These are phyloP conservation scores for Ovibos moschatus DNA, from an alignment of 2,113 vertebrate genomes.

Conservation along the genomic window DNA sequence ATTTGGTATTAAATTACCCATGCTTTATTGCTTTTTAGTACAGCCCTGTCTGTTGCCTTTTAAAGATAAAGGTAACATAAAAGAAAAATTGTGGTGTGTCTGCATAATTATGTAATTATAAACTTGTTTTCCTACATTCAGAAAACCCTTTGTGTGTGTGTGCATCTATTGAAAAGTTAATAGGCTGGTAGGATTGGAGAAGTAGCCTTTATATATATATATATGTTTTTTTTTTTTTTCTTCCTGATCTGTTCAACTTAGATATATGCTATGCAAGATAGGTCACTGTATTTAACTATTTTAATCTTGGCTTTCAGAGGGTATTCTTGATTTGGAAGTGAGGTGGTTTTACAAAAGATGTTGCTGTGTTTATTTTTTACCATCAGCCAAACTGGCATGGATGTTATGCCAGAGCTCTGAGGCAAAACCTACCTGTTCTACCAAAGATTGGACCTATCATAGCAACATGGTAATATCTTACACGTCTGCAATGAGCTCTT, in stretches of 20 bases:
- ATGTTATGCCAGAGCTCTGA: not conserved
- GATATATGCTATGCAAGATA: not conserved
- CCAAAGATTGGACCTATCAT: not conserved
- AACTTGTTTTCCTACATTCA: slow-evolving; percentile 82
- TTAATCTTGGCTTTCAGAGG: not conserved
- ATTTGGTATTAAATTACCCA: slow-evolving; percentile 94
- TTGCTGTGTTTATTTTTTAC: not conserved
- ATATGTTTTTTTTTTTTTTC: not conserved
- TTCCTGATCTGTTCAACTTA: slow-evolving; percentile 53
- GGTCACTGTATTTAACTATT: not conserved
- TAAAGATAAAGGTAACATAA: slow-evolving; percentile 83
- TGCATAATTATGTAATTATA: slow-evolving; percentile 84
- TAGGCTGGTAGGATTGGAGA: slow-evolving; percentile 47
- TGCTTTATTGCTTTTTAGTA: slow-evolving; percentile 94
- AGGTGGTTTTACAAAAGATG: not conserved
- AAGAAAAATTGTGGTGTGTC: slow-evolving; percentile 83
- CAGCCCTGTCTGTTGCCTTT: slow-evolving; percentile 83
- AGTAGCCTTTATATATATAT: slow-evolving; percentile 7
- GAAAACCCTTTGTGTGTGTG: slow-evolving; percentile 74
- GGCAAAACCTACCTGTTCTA: not conserved
- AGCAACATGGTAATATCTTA: not conserved
- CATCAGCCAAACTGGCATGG: not conserved
- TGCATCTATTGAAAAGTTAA: slow-evolving; percentile 68
- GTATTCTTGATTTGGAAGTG: not conserved
- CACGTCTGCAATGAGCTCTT: not conserved